A percentile compares a stretch with the other conserved stretches of the same genome.
Conservation (phyloP, 2,797 vertebrate species). For the Chelidonichthys spinosus region DNA sequence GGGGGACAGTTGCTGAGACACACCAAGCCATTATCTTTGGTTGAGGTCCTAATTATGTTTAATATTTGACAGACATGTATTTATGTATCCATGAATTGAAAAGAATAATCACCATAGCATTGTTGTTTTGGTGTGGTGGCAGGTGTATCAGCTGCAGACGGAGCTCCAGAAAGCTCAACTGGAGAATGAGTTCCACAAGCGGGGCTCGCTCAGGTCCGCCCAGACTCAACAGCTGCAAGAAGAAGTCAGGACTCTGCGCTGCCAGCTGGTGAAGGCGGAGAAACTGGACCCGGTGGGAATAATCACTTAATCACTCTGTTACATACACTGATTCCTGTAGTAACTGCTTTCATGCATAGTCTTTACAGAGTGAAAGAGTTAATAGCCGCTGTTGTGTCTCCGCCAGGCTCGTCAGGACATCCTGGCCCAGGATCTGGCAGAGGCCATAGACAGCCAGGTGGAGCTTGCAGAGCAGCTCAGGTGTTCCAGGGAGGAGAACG, state of each 20-base stretch:
- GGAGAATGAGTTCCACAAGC: conserved; percentile 81
- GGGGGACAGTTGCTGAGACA: not conserved
- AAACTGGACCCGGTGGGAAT: conserved; percentile 84
- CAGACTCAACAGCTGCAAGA: conserved; percentile 80
- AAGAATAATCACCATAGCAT: not conserved
- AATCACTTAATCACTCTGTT: not conserved
- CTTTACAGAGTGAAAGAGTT: not conserved
- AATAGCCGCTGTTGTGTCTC: not conserved
- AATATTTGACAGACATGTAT: not conserved
- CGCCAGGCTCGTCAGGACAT: conserved; percentile 87
- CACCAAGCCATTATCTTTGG: not conserved
- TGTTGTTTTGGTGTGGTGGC: conserved; percentile 29
- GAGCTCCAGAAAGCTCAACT: conserved; percentile 83
- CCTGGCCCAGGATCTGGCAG: conserved; percentile 87
- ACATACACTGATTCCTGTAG: not conserved
- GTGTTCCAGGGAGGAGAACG: conserved; percentile 83
- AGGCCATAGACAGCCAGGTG: conserved; percentile 83
- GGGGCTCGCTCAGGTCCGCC: conserved; percentile 67
- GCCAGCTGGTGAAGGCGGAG: conserved; percentile 76
- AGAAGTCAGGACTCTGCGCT: conserved; percentile 81
- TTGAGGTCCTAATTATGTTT: not conserved
- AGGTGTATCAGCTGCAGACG: conserved; percentile 88
- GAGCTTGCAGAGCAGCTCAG: conserved; percentile 87
- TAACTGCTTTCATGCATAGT: too few relatives aligned
- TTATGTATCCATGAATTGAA: not conserved